A percentile compares a stretch with the other conserved stretches of the same genome.
Conservation (phyloP, 2,113 vertebrate species). For the Verasper variegatus region DNA sequence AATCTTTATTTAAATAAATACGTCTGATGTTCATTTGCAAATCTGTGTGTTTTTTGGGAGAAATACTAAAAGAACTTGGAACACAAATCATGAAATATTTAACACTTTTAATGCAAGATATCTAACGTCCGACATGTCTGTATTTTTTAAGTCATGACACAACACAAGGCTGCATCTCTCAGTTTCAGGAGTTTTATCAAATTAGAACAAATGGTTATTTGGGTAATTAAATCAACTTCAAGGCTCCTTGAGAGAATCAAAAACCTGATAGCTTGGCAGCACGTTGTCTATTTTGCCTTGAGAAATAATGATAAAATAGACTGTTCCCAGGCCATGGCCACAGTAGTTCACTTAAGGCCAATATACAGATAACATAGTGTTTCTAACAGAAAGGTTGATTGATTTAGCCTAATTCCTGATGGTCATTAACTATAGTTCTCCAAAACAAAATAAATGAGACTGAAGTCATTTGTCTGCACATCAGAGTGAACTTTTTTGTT, state of each 20-base stretch:
- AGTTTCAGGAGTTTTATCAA: constrained; percentile 18
- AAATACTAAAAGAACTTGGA: no score
- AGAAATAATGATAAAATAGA: constrained; percentile 26
- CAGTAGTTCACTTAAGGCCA: background rate
- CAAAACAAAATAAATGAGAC: background rate
- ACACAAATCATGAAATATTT: background rate
- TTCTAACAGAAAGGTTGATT: background rate
- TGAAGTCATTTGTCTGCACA: background rate
- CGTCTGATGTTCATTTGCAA: constrained; percentile 41
- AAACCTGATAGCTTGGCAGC: constrained; percentile 25
- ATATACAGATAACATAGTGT: constrained; percentile 4
- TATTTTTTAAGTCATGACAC: background rate
- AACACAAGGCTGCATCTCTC: constrained; percentile 2
- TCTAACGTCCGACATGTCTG: background rate
- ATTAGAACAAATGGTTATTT: constrained; percentile 35
- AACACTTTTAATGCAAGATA: background rate
- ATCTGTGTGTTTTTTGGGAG: constrained; percentile 23
- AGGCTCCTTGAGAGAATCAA: constrained; percentile 8
- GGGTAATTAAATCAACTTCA: constrained; percentile 36
- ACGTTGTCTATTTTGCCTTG: constrained; percentile 53
- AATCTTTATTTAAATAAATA: constrained; percentile 73
- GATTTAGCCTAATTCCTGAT: background rate
- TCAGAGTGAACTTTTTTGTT: no score
- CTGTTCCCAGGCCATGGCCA: constrained; percentile 29
- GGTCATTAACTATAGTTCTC: background rate